Evolutionary conservation across 1,140 invertebrate genomes (phyloP).

Genomic region (Cydia splendana): DNA sequence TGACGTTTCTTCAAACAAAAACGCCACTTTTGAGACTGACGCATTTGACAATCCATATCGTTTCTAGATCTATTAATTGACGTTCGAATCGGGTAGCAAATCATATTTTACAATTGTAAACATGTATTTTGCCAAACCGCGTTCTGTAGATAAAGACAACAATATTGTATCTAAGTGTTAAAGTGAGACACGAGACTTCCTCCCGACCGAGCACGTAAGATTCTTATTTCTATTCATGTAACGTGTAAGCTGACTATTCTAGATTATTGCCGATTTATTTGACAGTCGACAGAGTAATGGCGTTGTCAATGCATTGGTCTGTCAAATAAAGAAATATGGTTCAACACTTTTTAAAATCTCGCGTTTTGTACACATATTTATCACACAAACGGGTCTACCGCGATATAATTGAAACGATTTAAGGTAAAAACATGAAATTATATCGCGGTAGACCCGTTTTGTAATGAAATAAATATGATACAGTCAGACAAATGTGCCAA

Average conservation of each 20-base stretch:
- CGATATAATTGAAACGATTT: too few relatives aligned
- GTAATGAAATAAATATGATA: background rate
- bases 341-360: too few relatives aligned
- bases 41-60: too few relatives aligned
- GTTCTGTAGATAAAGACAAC: background rate
- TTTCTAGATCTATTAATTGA: too few relatives aligned
- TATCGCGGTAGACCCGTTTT: too few relatives aligned
- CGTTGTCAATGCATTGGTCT: background rate
- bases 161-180: background rate
- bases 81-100: background rate
- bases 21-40: too few relatives aligned
- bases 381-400: too few relatives aligned
- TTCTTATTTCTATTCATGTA: slow-evolving; percentile 5
- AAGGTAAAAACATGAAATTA: too few relatives aligned
- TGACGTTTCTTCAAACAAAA: too few relatives aligned
- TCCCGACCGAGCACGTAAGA: slow-evolving; percentile 4
- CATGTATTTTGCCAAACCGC: background rate
- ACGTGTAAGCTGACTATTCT: slow-evolving; percentile 9
- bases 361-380: too few relatives aligned
- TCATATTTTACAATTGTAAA: background rate
- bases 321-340: background rate
- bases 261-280: slow-evolving; percentile 16
- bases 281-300: background rate
- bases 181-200: slow-evolving; percentile 19
- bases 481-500: too few relatives aligned